Evolutionary conservation across 2,113 vertebrate species (phyloP), one percentile per base, ranked within the genome.

Genomic region (Onychostoma macrolepis): DNA sequence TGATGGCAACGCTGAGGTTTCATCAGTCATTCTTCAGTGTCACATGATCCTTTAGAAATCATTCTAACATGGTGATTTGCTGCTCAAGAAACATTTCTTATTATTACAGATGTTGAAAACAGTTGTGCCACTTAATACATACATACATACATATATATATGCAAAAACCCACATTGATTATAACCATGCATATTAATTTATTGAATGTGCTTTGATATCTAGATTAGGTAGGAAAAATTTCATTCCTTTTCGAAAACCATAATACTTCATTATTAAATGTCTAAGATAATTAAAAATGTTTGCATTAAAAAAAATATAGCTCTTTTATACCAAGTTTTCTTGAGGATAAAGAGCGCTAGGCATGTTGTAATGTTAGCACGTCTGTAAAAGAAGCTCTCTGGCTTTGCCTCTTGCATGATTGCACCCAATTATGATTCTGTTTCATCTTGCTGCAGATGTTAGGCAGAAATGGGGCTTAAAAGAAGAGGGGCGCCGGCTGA

Each of bases 361-460:
- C 2, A 7, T 28, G 86, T 45, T 63, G 53, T 87, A 48, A 48
- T 87, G 86, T 82, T 75, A 75, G 86, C 30, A 17, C 13, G 38
- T 45, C 78, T 88, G 80, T 53, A 85, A 74, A 69, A 75, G 80
- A 87, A 83, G 61, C 65, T 69, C 86, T 74, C 50, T 65, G 24
- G 15, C 75, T 24, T 53, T 6, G 72, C 86, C 80, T 87, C 84
- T 86, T 87, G 78, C 65, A 84, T 84, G 71, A 80, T 83, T 87
- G 83, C 36, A 69, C 89, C 86, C 83, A 89, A 90, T 92, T 92
- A 92, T 89, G 85, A 89, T 92, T 91, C 87, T 71, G 89, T 93
- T 93, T 92, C 87, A 93, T 93, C 90, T 89, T 89, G 38, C 33
- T 81, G 61, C 88, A 91, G 90, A 92, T 92, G 91, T 87, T 87